phyloP scores from a whole-genome alignment of 37 sponge, comb jelly and placozoan species.

The Bolinopsis microptera region DNA sequence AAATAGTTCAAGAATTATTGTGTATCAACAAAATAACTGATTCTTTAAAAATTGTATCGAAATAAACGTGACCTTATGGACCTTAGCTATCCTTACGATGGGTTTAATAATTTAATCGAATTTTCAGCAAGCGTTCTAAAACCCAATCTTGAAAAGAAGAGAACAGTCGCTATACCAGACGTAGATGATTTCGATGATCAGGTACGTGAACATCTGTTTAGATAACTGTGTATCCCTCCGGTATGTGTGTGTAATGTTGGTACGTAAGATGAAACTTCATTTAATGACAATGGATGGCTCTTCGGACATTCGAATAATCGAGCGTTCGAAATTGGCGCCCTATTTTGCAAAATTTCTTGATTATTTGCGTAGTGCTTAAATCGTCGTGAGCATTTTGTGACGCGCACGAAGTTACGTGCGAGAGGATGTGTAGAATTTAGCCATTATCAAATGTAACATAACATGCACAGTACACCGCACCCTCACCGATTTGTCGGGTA shows the following conservation, averaged over 20 bases:
- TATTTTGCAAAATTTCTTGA: neutral
- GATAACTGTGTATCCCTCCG: too few relatives aligned
- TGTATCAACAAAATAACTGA: too few relatives aligned
- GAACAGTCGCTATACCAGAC: slow-evolving; percentile 83
- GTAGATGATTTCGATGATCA: slow-evolving; percentile 73
- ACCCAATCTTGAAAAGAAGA: slow-evolving; percentile 90
- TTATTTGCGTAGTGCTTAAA: neutral
- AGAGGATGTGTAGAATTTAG: too few relatives aligned
- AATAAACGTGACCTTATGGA: too few relatives aligned
- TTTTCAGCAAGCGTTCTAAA: slow-evolving; percentile 79
- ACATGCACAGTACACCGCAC: too few relatives aligned
- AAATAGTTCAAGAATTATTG: too few relatives aligned
- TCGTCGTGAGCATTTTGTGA: neutral
- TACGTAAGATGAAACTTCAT: neutral
- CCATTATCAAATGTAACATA: too few relatives aligned
- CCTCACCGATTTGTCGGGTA: too few relatives aligned
- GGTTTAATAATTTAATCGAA: neutral
- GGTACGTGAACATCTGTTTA: slow-evolving; percentile 1
- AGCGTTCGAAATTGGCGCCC: neutral
- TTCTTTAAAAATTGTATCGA: too few relatives aligned
- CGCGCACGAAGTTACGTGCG: neutral
- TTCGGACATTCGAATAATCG: neutral
- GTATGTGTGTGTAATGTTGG: too few relatives aligned
- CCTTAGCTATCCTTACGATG: too few relatives aligned
- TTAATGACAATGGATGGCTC: too few relatives aligned